These are phyloP conservation scores for Ceratina calcarata DNA, from an alignment of 1,140 invertebrate species.

Conservation along the genomic window DNA sequence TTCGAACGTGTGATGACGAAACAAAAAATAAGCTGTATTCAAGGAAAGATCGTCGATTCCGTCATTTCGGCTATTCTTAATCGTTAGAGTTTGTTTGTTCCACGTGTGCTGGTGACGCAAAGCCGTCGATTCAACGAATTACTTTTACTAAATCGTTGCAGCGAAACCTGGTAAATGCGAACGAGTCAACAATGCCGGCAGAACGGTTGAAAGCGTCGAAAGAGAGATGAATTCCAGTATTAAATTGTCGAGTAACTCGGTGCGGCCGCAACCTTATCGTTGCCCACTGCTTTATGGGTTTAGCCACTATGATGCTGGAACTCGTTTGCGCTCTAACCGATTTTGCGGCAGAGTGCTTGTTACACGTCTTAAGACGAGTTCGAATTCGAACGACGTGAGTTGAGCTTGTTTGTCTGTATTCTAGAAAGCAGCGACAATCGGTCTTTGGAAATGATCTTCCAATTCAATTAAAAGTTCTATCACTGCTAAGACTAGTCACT, in stretches of 20 bases:
- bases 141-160: not conserved
- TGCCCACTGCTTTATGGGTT: not conserved
- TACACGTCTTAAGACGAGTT: not conserved
- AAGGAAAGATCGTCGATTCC: not conserved
- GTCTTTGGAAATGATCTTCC: not conserved
- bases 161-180: not conserved
- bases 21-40: not conserved
- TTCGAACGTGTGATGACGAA: not conserved
- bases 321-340: slow-evolving; percentile 27
- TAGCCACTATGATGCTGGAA: not conserved
- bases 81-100: slow-evolving; percentile 13
- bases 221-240: slow-evolving; percentile 1
- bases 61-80: slow-evolving; percentile 12
- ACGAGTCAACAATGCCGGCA: not conserved
- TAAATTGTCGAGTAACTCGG: not conserved
- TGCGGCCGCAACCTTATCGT: slow-evolving; percentile 11
- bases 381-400: not conserved
- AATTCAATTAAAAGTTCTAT: not conserved
- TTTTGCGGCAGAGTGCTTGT: not conserved
- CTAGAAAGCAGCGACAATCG: not conserved
- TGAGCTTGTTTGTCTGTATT: not conserved
- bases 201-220: not conserved
- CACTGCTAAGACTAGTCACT: not conserved
- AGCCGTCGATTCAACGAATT: slow-evolving; percentile 5
- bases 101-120: slow-evolving; percentile 4